Conservation (phyloP, 64 coral and sea anemone species). For the Dendronephthya gigantea region DNA sequence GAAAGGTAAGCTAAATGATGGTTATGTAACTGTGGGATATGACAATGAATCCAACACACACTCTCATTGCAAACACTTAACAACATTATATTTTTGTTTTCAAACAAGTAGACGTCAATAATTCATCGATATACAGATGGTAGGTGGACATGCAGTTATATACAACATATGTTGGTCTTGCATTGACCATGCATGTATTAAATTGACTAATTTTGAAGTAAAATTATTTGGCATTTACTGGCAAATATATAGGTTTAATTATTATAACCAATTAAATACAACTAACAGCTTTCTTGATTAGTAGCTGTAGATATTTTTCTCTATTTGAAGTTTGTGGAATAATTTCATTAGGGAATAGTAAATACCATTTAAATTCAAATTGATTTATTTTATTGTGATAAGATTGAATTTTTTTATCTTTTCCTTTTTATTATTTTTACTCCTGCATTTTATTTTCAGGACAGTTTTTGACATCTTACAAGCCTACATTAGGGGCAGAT, state of each 20-base stretch:
- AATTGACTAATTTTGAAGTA: too few relatives aligned
- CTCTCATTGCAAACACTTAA: background rate
- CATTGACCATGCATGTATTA: too few relatives aligned
- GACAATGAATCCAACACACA: too few relatives aligned
- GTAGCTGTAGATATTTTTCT: background rate
- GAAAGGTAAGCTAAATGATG: background rate
- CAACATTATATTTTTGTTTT: background rate
- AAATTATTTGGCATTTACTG: too few relatives aligned
- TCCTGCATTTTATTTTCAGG: conserved; percentile 30
- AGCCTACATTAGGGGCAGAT: conserved; percentile 80
- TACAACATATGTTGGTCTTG: too few relatives aligned
- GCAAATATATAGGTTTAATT: too few relatives aligned
- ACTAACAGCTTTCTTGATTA: too few relatives aligned
- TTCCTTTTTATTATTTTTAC: background rate
- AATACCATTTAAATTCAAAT: too few relatives aligned
- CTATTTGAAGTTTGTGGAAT: too few relatives aligned
- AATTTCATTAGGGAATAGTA: too few relatives aligned
- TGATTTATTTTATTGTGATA: background rate
- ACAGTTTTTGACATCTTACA: conserved; percentile 78
- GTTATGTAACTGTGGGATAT: background rate
- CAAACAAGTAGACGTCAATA: conserved; percentile 36
- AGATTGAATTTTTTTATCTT: background rate
- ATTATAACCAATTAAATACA: too few relatives aligned
- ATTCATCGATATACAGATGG: conserved; percentile 53
- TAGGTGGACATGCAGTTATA: conserved; percentile 7